A percentile compares a stretch with the other conserved stretches of the same genome.
phyloP scores from a whole-genome alignment of 2,797 vertebrate genomes.

The Pantherophis alleghaniensis region DNA sequence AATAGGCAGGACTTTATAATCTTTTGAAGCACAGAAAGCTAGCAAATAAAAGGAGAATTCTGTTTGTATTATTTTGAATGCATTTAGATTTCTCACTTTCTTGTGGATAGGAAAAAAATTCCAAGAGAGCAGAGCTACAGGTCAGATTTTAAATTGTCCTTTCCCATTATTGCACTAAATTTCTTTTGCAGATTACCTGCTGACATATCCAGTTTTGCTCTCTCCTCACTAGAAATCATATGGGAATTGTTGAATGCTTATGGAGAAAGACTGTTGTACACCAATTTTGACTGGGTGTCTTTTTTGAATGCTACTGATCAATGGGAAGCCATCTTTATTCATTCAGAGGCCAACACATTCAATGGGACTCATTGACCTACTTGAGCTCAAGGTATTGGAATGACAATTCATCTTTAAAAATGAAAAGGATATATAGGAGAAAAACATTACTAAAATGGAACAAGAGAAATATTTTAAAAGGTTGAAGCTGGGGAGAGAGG shows the following conservation, averaged over 20 bases:
- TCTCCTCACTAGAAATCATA: too few relatives aligned
- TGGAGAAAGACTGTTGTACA: neutral
- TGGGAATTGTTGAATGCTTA: neutral
- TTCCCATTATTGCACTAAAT: neutral
- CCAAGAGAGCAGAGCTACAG: neutral
- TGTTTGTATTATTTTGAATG: neutral
- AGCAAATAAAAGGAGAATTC: neutral
- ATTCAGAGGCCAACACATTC: neutral
- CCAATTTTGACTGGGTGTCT: neutral
- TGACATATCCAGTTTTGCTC: neutral
- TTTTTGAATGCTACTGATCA: neutral
- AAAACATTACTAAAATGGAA: neutral
- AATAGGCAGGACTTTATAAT: constrained; percentile 23
- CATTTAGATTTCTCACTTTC: neutral
- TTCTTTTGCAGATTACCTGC: too few relatives aligned
- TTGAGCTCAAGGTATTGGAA: neutral
- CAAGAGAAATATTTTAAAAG: neutral
- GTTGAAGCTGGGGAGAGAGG: neutral
- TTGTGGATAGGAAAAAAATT: neutral
- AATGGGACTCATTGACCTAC: neutral
- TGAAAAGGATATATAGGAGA: neutral
- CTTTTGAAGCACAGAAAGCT: neutral
- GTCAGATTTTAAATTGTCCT: neutral
- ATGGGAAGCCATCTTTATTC: neutral
- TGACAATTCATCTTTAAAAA: neutral